Evolutionary conservation across 2,888 invertebrate species (phyloP).

Genomic region (Tipula confusa): DNA sequence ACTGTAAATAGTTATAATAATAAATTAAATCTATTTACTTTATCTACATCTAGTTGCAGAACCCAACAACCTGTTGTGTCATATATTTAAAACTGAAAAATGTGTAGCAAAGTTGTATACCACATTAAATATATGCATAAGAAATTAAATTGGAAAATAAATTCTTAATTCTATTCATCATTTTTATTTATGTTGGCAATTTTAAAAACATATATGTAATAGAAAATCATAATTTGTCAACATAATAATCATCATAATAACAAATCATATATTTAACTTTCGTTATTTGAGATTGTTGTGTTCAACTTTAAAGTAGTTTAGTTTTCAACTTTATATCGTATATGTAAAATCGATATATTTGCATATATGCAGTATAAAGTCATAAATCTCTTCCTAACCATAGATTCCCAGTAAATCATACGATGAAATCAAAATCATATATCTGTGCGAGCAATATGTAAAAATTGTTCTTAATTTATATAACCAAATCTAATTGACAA

Average conservation of each 20-base stretch:
- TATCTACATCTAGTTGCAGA: background rate
- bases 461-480: slow-evolving; percentile 5
- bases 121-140: background rate
- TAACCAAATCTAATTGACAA: slow-evolving; percentile 25
- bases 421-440: slow-evolving; percentile 3
- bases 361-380: background rate
- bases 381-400: background rate
- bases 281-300: background rate
- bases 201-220: background rate
- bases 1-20: background rate
- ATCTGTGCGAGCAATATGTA: background rate
- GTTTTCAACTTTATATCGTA: background rate
- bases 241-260: slow-evolving; percentile 16
- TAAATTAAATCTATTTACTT: background rate
- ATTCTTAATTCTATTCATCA: slow-evolving; percentile 20
- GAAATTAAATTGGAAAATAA: background rate
- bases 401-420: background rate
- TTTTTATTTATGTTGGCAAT: background rate
- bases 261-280: background rate
- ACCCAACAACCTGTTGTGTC: background rate
- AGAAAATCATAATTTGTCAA: slow-evolving; percentile 16
- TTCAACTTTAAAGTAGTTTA: background rate
- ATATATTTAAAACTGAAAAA: background rate
- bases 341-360: background rate
- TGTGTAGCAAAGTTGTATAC: background rate